These are phyloP conservation scores for Spilogale gracilis DNA, from an alignment of 2,113 vertebrate genomes.

Conservation along the genomic window DNA sequence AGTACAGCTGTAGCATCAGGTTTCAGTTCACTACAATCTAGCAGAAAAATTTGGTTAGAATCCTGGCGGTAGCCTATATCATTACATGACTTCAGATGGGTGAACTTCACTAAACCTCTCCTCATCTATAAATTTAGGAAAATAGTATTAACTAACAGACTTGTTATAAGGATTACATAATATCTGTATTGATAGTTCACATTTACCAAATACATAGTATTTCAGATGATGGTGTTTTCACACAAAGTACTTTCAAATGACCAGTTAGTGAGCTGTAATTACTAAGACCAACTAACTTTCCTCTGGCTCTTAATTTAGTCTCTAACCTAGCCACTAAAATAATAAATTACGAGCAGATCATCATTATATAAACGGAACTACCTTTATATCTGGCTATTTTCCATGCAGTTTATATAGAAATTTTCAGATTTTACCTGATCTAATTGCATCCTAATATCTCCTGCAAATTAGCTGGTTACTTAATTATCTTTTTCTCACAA, in stretches of 20 bases:
- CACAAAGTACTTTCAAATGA: slow-evolving; percentile 56
- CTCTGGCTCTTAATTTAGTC: neutral
- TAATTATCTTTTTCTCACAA: slow-evolving; percentile 48
- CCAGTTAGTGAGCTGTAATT: neutral
- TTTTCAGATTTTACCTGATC: slow-evolving; percentile 52
- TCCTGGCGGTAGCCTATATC: neutral
- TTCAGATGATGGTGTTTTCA: slow-evolving; percentile 54
- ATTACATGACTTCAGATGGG: neutral
- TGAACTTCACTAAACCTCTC: neutral
- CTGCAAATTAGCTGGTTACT: slow-evolving; percentile 42
- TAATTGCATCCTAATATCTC: slow-evolving; percentile 31
- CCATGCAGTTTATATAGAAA: slow-evolving; percentile 51
- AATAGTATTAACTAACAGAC: slow-evolving; percentile 14
- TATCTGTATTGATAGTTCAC: neutral
- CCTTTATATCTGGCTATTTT: slow-evolving; percentile 49
- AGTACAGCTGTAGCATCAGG: neutral
- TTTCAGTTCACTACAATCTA: slow-evolving; percentile 28
- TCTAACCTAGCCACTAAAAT: slow-evolving; percentile 27
- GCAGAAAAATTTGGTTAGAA: slow-evolving; percentile 17
- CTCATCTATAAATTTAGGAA: slow-evolving; percentile 46
- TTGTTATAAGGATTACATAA: slow-evolving; percentile 51
- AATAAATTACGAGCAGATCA: slow-evolving; percentile 48
- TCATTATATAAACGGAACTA: slow-evolving; percentile 40
- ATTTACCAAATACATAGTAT: slow-evolving; percentile 36
- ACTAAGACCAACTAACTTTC: slow-evolving; percentile 41